These are phyloP conservation scores for Triplophysa dalaica DNA, from an alignment of 2,113 vertebrate species.

Conservation along the genomic window DNA sequence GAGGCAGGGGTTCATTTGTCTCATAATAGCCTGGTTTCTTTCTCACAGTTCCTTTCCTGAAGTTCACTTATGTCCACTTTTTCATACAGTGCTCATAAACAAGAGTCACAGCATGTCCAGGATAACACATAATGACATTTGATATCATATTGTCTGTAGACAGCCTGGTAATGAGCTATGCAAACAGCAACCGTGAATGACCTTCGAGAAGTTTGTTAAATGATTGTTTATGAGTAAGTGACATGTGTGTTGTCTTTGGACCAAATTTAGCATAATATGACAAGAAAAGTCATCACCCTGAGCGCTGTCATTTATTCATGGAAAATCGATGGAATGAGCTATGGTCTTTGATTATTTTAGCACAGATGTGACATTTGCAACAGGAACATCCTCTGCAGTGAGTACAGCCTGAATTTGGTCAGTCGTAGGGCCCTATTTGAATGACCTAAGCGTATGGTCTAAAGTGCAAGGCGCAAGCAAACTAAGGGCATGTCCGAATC, in stretches of 20 bases:
- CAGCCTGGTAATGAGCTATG: neutral
- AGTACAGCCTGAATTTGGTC: neutral
- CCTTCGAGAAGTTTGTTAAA: slow-evolving; percentile 6
- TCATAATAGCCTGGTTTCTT: neutral
- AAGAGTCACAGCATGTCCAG: slow-evolving; percentile 8
- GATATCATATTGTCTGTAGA: neutral
- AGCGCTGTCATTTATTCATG: slow-evolving; percentile 62
- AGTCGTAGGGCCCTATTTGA: neutral
- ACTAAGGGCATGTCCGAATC: no score
- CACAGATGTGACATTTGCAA: slow-evolving; percentile 50
- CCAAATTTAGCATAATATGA: slow-evolving; percentile 46
- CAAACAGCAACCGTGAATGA: neutral
- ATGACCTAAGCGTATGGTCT: no score
- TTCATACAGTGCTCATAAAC: slow-evolving; percentile 31
- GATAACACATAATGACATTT: neutral
- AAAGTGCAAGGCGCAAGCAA: no score
- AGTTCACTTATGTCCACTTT: slow-evolving; percentile 10
- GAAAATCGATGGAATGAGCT: slow-evolving; percentile 58
- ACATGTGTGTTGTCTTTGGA: slow-evolving; percentile 43
- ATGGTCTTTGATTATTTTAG: slow-evolving; percentile 59
- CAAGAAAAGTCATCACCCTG: slow-evolving; percentile 49
- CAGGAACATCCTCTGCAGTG: slow-evolving; percentile 32
- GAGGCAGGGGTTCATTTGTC: neutral
- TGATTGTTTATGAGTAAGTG: slow-evolving; percentile 9
- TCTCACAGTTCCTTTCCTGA: slow-evolving; percentile 10